phyloP scores from a whole-genome alignment of 1,140 invertebrate genomes.

The Andricus grossulariae region DNA sequence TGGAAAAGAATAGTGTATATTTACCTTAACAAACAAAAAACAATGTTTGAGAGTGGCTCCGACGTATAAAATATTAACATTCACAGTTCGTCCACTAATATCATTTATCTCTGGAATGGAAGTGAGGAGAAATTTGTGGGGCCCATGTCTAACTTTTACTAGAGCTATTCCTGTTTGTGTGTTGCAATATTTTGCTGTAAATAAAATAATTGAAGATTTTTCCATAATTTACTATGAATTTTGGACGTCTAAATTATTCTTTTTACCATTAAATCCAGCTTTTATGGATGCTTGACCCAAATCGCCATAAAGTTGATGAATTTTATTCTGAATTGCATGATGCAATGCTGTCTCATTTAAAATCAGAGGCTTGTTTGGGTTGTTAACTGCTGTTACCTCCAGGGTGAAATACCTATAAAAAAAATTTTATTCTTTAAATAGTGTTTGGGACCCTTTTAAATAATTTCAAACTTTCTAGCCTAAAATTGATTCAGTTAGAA shows the following conservation, averaged over 20 bases:
- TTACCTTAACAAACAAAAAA: conserved; percentile 81
- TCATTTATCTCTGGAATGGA: conserved; percentile 81
- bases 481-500: no score
- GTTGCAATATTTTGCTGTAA: conserved; percentile 86
- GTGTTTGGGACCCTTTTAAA: background rate
- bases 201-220: conserved; percentile 33
- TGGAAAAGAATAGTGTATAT: conserved; percentile 27
- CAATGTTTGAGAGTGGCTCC: conserved; percentile 88
- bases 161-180: conserved; percentile 83
- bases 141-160: conserved; percentile 82
- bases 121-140: conserved; percentile 82
- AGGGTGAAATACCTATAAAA: conserved; percentile 79
- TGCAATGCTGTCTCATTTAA: conserved; percentile 79
- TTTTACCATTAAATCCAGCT: conserved; percentile 79
- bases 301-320: conserved; percentile 84
- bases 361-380: conserved; percentile 73
- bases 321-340: conserved; percentile 78
- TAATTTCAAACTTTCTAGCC: no score
- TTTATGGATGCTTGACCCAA: conserved; percentile 82
- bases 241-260: conserved; percentile 23
- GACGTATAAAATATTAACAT: conserved; percentile 81
- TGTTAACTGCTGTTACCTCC: conserved; percentile 75
- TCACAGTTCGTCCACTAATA: conserved; percentile 79
- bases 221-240: conserved; percentile 33
- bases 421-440: conserved; percentile 28